Base-by-base conservation (phyloP, 2,888 invertebrate species). In the Mythimna pallens region DNA sequence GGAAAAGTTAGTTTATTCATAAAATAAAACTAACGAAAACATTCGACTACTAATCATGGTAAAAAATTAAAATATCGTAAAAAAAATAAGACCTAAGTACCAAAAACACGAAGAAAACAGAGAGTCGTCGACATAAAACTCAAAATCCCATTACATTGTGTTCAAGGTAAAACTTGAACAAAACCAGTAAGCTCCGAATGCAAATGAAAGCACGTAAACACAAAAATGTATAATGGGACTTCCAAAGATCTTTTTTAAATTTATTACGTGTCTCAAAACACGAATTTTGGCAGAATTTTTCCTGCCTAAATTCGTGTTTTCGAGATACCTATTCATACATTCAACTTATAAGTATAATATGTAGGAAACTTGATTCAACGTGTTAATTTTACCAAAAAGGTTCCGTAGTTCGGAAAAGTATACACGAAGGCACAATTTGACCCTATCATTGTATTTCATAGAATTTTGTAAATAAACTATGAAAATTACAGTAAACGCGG, bases 141-240 rank as follows among this genome's bases (percentile, higher is more conserved):
- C 12, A 30, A 64, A 54, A 59, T n/a, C 22, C 43, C 17, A 52
- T 25, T 58, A 12, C 25, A 25, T 22, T 30, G 8, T 50, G 4
- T 22, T 52, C 5, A 55, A 78, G 73, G 55, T 57, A 67, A 78
- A 73, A 17, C 25, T 68, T 62, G 5, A 62, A 12, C 17, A 57
- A 61, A 67, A 63, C n/a, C 58, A 55, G 30, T 58, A 64, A 50
- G 20, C 25, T 8, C 20, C 8, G 40, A 34, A 58, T 20, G 10
- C 6, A 20, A 34, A 34, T 20, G 20, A 59, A 59, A 34, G 58
- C 10, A n/a, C 14, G 4, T 36, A 22, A 57, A 68, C 67, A 30
- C 50, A 22, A 43, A 73, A 57, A 52, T 65, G 50, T n/a, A 3
- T n/a, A 10, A 10, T 25, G 52, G 73, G 58, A 3, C 30, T 64